Evolutionary conservation across 1,140 invertebrate species (phyloP).

Genomic region (Oryctes rhinoceros): DNA sequence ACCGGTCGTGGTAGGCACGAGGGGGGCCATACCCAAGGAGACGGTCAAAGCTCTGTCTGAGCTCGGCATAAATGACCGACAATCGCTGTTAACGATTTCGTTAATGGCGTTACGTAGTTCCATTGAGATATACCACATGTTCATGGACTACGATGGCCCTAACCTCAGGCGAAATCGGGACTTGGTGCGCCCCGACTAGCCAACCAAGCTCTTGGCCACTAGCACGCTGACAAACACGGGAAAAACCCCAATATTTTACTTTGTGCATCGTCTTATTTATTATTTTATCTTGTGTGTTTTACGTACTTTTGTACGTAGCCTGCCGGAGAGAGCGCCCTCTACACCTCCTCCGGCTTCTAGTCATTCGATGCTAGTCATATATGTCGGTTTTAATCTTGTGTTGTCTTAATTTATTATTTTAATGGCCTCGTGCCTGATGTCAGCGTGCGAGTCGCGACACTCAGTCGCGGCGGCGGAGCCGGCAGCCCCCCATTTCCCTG

Average conservation of each 20-base stretch:
- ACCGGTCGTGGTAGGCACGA: constrained; percentile 55
- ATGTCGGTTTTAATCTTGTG: not conserved
- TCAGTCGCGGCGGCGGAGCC: constrained; percentile 18
- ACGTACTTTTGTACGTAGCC: too few species aligned
- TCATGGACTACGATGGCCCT: constrained; percentile 50
- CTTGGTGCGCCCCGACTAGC: not conserved
- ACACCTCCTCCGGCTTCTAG: not conserved
- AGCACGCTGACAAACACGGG: constrained; percentile 21
- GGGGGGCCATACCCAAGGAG: constrained; percentile 55
- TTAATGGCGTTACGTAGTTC: constrained; percentile 55
- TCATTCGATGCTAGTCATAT: constrained; percentile 2
- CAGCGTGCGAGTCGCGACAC: constrained; percentile 27
- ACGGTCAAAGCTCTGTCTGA: constrained; percentile 46
- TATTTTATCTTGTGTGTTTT: constrained; percentile 40
- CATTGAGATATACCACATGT: constrained; percentile 53
- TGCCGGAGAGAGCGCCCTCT: not conserved
- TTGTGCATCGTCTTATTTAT: constrained; percentile 29
- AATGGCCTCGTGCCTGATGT: too few species aligned
- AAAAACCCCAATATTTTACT: not conserved
- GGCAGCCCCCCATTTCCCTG: not conserved
- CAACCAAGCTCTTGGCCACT: constrained; percentile 26
- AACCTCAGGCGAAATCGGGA: not conserved
- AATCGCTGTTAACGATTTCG: constrained; percentile 51
- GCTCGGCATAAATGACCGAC: constrained; percentile 47
- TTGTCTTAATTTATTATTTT: constrained; percentile 30